Base-by-base conservation (phyloP, 2,113 vertebrate species). In the Addax nasomaculatus region DNA sequence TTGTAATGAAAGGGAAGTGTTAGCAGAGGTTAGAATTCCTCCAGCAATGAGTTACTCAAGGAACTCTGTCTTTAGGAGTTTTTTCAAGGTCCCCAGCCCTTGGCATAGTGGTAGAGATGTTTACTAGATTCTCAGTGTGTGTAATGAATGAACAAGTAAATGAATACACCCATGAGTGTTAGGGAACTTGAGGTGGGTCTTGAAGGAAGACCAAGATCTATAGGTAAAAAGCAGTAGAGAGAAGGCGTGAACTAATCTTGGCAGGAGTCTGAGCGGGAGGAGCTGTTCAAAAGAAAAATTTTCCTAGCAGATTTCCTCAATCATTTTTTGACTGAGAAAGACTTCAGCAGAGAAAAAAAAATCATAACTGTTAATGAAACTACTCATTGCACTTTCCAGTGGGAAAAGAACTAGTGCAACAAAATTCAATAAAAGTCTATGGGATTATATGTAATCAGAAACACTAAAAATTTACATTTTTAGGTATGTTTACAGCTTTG, bases 21-120 rank as follows among this genome's bases (percentile, higher is more conserved):
- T 73, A 87, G 62, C 13, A 78, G 73, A 86, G 17, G 27, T 51
- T 91, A 96, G 70, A 96, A 93, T 96, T 87, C 51, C 53, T 90
- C 53, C 45, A 78, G 30, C 9, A 85, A 53, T 49, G 76, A 85
- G 51, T 7, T 94, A 84, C 36, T 57, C 16, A 94, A 93, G 39
- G n/a, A 94, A 39, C 55, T 85, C 49, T 43, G 10, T 76, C 14
- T 76, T 80, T 93, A 11, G 2, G 17, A 12, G 1, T 8, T 57
- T 84, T 78, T 94, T 11, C 12, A 39, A 45, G 57, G 13, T 83
- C n/a, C 19, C 30, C 43, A 30, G 73, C 1, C 57, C 4, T 81
- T 85, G 58, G 21, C 85, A 78, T 55, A 21, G 39, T 47, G 47
- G n/a, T 49, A 36, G 17, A 78, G 45, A 16, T 81, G 15, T 91